phyloP scores from a whole-genome alignment of 2,113 vertebrate species.

The Vicugna pacos region DNA sequence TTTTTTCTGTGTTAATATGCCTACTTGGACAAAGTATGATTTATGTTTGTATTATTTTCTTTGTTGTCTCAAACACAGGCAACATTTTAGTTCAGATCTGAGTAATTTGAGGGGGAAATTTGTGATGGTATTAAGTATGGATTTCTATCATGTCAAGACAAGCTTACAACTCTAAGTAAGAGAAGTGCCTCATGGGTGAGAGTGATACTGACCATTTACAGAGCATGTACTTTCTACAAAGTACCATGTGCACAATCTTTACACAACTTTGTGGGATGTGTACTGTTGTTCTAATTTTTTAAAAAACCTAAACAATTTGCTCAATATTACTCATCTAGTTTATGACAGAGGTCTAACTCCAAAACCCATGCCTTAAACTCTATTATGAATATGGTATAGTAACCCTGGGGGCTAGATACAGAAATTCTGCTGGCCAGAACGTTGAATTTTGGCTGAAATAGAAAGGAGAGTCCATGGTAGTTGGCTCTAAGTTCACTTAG shows the following conservation, averaged over 20 bases:
- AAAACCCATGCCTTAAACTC: background rate
- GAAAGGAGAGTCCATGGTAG: background rate
- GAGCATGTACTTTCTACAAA: background rate
- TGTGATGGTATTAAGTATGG: background rate
- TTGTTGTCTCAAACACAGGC: conserved; percentile 30
- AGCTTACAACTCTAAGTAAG: background rate
- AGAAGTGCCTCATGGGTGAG: background rate
- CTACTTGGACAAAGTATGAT: conserved; percentile 32
- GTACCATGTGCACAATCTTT: background rate
- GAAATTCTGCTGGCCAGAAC: background rate
- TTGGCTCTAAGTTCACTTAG: background rate
- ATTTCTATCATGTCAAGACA: background rate
- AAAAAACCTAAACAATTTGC: background rate
- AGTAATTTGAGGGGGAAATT: background rate
- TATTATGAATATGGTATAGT: too few relatives aligned
- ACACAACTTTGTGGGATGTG: background rate
- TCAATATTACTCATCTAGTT: background rate
- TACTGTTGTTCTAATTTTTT: background rate
- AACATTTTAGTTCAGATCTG: conserved; percentile 22
- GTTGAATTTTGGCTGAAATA: background rate
- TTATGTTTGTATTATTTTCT: background rate
- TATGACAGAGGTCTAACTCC: background rate
- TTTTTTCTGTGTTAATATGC: conserved; percentile 29
- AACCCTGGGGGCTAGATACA: background rate
- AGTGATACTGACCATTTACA: background rate